A percentile compares a stretch with the other conserved stretches of the same genome.
Evolutionary conservation across 53 echinoderm and acorn worm genomes (phyloP).

Genomic region (Patiria pectinifera): DNA sequence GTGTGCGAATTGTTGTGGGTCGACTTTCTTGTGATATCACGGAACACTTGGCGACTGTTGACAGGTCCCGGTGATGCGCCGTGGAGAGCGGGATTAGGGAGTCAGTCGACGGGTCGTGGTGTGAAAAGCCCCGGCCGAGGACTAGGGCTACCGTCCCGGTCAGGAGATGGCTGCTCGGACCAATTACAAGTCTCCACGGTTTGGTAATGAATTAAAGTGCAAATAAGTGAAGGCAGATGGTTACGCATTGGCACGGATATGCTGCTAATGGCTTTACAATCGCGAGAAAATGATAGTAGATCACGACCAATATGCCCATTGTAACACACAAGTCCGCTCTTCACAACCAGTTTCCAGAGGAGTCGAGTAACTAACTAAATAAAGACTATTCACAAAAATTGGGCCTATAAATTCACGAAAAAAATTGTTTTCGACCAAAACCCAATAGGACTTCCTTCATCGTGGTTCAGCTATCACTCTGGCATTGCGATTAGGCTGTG

Average conservation of each 20-base stretch:
- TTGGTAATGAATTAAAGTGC: background rate
- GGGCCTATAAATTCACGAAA: too few species aligned
- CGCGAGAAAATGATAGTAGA: background rate
- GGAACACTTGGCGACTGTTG: slow-evolving; percentile 46
- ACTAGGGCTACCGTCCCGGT: background rate
- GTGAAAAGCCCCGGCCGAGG: slow-evolving; percentile 12
- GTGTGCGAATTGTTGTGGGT: slow-evolving; percentile 42
- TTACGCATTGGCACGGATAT: background rate
- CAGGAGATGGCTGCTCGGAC: background rate
- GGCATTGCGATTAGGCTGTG: too few species aligned
- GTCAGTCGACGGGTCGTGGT: slow-evolving; percentile 57
- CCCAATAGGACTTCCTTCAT: too few species aligned
- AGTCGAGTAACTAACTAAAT: too few species aligned
- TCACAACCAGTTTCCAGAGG: too few species aligned
- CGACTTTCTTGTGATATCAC: slow-evolving; percentile 39
- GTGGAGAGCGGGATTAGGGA: slow-evolving; percentile 34
- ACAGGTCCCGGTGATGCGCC: slow-evolving; percentile 46
- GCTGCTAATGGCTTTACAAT: background rate
- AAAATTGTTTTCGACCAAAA: too few species aligned
- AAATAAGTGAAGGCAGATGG: background rate
- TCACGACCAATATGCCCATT: too few species aligned
- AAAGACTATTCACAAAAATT: too few species aligned
- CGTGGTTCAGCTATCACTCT: too few species aligned
- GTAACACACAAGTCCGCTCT: too few species aligned
- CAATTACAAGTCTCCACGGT: background rate